Conservation (phyloP, 2,113 vertebrate species). For the Ictidomys tridecemlineatus region DNA sequence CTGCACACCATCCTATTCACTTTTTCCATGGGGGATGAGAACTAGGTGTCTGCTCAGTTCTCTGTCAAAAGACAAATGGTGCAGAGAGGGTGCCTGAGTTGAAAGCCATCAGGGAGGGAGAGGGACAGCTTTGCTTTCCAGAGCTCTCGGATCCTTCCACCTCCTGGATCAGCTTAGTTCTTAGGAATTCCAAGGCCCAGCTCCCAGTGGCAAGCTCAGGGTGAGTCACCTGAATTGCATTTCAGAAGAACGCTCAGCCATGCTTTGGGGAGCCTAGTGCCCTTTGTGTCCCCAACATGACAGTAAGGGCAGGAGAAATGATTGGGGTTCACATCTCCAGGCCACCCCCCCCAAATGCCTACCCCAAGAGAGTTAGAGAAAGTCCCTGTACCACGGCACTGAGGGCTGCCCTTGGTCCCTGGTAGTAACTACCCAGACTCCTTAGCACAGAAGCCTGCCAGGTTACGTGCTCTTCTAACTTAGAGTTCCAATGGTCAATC, state of each 20-base stretch:
- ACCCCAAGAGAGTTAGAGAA: neutral
- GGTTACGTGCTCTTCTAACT: neutral
- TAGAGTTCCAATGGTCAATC: neutral
- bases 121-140: neutral
- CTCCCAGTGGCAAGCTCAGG: neutral
- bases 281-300: neutral
- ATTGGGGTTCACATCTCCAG: neutral
- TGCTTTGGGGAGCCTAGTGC: accelerated
- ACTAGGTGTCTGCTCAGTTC: accelerated
- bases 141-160: neutral
- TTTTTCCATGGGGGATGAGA: accelerated
- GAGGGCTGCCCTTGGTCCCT: accelerated
- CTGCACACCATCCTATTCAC: accelerated
- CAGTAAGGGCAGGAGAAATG: neutral
- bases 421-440: neutral
- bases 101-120: neutral
- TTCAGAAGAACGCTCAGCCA: neutral
- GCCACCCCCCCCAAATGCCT: neutral
- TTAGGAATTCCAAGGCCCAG: neutral
- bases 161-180: neutral
- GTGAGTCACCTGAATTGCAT: accelerated
- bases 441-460: neutral
- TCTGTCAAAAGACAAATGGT: neutral
- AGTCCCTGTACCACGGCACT: accelerated
- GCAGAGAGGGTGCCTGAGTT: accelerated